Evolutionary conservation across 1,140 invertebrate genomes (phyloP).

Genomic region (Brachystomella parvula): DNA sequence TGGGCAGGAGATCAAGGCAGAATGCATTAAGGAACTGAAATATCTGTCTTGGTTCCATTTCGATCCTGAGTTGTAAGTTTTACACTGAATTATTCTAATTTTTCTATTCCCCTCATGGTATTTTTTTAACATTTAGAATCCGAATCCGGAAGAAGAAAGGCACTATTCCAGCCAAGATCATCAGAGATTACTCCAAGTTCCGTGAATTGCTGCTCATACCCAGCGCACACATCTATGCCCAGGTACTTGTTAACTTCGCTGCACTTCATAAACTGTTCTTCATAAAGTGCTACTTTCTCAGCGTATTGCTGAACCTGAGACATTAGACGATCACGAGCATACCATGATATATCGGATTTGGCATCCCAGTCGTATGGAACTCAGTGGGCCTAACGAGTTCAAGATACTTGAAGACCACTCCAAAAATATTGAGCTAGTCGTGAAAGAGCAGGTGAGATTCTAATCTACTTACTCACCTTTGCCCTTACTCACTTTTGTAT

Average conservation of each 20-base stretch:
- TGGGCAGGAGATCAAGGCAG: neutral
- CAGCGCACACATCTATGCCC: neutral
- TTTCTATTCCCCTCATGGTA: no score
- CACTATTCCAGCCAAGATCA: neutral
- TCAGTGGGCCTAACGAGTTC: neutral
- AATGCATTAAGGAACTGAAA: neutral
- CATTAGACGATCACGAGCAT: neutral
- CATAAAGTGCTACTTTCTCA: neutral
- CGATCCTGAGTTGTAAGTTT: no score
- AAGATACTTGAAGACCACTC: neutral
- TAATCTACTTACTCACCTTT: neutral
- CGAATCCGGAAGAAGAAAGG: slow-evolving; percentile 1
- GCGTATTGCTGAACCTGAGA: neutral
- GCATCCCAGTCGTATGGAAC: neutral
- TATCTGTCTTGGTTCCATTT: no score
- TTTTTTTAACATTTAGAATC: neutral
- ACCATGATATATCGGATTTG: neutral
- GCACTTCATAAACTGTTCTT: neutral
- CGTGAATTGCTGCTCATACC: neutral
- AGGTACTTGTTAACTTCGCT: neutral
- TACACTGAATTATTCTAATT: no score
- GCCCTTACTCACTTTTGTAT: no score
- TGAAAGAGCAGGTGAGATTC: neutral
- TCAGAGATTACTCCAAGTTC: neutral
- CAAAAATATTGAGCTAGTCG: neutral